Conservation (phyloP, 2,888 invertebrate species). For the Hyalella azteca region DNA sequence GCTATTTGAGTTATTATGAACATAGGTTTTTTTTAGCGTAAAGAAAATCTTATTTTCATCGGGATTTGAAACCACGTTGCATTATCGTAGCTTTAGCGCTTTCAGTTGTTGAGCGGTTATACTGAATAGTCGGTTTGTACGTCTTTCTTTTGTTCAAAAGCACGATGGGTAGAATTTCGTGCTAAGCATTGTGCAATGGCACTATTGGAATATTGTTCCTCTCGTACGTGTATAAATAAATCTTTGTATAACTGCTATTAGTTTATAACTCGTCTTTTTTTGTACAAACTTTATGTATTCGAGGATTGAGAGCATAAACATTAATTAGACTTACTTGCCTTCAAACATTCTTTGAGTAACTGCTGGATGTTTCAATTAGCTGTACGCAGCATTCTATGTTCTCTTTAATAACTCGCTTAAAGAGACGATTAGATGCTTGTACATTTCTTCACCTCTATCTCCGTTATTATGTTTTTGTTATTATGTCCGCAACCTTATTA, state of each 20-base stretch:
- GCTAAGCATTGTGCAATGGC: constrained; percentile 20
- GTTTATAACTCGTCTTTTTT: neutral
- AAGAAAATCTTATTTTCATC: neutral
- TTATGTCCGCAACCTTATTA: no score
- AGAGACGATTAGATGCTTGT: constrained; percentile 1
- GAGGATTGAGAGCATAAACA: neutral
- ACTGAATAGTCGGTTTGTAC: neutral
- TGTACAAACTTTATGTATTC: constrained; percentile 15
- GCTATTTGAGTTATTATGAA: neutral
- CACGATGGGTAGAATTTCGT: neutral
- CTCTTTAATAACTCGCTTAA: constrained; percentile 28
- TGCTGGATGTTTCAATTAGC: neutral
- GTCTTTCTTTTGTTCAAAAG: neutral
- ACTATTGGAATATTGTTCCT: constrained; percentile 1
- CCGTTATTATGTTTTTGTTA: no score
- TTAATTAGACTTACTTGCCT: neutral
- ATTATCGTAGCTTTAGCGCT: constrained; percentile 6
- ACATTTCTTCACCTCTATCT: no score
- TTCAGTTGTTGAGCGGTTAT: neutral
- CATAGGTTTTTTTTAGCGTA: neutral
- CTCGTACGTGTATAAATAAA: constrained; percentile 5
- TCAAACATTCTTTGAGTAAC: neutral
- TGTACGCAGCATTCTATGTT: neutral
- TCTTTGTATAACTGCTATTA: constrained; percentile 19
- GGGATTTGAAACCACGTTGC: neutral